Evolutionary conservation across 2,888 invertebrate genomes (phyloP).

Genomic region (Griposia aprilina): DNA sequence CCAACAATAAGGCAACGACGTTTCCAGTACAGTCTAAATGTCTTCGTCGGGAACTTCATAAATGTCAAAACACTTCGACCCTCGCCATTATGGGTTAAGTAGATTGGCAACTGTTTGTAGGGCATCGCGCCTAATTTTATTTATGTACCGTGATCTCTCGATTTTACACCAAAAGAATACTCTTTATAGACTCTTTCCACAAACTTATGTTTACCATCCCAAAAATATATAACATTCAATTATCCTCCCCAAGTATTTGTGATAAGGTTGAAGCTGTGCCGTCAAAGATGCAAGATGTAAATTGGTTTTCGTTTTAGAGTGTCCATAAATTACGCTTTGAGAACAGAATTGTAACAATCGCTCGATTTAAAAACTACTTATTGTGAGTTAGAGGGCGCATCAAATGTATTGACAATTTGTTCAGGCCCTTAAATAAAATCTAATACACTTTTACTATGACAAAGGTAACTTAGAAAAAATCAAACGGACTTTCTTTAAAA

Average conservation of each 20-base stretch:
- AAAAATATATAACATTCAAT: not conserved
- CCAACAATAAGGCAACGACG: not conserved
- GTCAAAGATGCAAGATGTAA: not conserved
- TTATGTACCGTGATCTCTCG: slow-evolving; percentile 86
- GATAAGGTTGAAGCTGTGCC: not conserved
- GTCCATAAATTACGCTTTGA: slow-evolving; percentile 79
- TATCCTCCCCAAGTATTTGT: fast-evolving
- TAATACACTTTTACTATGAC: slow-evolving; percentile 73
- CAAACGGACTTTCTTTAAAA: slow-evolving; percentile 27
- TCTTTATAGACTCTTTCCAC: slow-evolving; percentile 62
- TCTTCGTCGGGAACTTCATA: slow-evolving; percentile 70
- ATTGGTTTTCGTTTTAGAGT: slow-evolving; percentile 55
- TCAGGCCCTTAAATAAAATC: slow-evolving; percentile 82
- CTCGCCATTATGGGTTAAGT: slow-evolving; percentile 83
- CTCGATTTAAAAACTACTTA: slow-evolving; percentile 78
- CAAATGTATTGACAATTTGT: slow-evolving; percentile 82
- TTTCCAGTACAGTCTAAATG: slow-evolving; percentile 57
- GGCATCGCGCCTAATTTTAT: slow-evolving; percentile 86
- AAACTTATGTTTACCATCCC: not conserved
- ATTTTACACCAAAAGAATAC: slow-evolving; percentile 76
- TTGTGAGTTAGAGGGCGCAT: slow-evolving; percentile 78
- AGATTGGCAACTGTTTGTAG: slow-evolving; percentile 82
- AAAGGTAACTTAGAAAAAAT: slow-evolving; percentile 33
- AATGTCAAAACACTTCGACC: slow-evolving; percentile 88
- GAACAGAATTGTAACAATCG: slow-evolving; percentile 84